Evolutionary conservation across 2,797 vertebrate genomes (phyloP).

Genomic region (Chaetophractus vellerosus): DNA sequence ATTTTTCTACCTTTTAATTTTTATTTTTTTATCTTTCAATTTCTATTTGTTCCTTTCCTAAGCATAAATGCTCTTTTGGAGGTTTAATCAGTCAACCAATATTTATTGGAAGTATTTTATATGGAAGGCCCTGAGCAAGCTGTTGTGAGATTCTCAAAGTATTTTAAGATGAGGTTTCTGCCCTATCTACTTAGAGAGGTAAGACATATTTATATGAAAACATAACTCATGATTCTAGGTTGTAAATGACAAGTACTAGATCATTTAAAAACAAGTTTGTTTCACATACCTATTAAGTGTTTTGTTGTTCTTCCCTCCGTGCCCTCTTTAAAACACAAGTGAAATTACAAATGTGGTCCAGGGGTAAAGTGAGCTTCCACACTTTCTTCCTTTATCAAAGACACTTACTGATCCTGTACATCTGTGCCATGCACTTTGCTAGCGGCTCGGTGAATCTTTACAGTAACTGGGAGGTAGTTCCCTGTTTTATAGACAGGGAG

Average conservation of each 20-base stretch:
- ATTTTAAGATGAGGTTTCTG: slow-evolving; percentile 75
- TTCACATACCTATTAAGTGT: neutral
- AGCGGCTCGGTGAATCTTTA: neutral
- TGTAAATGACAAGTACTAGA: neutral
- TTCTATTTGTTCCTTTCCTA: slow-evolving; percentile 74
- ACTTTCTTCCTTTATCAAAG: slow-evolving; percentile 28
- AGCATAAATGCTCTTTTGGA: slow-evolving; percentile 71
- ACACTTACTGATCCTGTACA: no score
- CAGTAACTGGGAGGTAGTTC: neutral
- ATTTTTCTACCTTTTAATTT: slow-evolving; percentile 72
- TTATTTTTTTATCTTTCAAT: slow-evolving; percentile 69
- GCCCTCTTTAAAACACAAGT: neutral
- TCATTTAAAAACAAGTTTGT: slow-evolving; percentile 41
- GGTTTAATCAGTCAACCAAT: slow-evolving; percentile 65
- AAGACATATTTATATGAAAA: slow-evolving; percentile 57
- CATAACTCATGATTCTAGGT: neutral
- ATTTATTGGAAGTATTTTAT: slow-evolving; percentile 73
- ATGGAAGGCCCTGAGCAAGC: slow-evolving; percentile 73
- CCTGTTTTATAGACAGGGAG: neutral
- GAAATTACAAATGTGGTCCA: neutral
- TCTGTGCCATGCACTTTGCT: neutral
- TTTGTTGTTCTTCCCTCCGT: slow-evolving; percentile 44
- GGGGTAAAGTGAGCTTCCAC: slow-evolving; percentile 4
- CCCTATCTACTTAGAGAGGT: slow-evolving; percentile 62
- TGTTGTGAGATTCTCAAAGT: slow-evolving; percentile 63